A percentile compares a stretch with the other conserved stretches of the same genome.
Evolutionary conservation across 2,888 invertebrate genomes (phyloP).

Genomic region (Acrobasis consociella): DNA sequence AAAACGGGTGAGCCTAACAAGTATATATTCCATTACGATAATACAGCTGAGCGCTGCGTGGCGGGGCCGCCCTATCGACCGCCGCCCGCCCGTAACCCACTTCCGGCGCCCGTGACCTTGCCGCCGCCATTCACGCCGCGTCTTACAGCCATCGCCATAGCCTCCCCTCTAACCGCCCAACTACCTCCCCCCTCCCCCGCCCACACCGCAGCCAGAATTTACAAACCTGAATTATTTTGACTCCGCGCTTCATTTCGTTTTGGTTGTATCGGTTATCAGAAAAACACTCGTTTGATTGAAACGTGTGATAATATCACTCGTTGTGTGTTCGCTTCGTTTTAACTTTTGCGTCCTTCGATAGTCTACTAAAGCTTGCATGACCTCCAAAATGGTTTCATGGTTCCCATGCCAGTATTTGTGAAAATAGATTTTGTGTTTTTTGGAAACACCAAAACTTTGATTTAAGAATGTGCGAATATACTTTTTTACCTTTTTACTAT

Average conservation of each 20-base stretch:
- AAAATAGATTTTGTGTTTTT: too few species aligned
- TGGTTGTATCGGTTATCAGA: constrained; percentile 39
- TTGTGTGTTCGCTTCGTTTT: background rate
- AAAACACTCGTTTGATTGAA: background rate
- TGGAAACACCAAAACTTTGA: too few species aligned
- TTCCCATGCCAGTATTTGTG: too few species aligned
- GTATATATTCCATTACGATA: constrained; percentile 20
- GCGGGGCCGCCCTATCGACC: constrained; percentile 64
- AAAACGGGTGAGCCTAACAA: constrained; percentile 14
- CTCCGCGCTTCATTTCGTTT: constrained; percentile 52
- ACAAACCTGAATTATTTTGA: constrained; percentile 59
- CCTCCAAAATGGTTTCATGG: too few species aligned
- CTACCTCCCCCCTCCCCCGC: constrained; percentile 30
- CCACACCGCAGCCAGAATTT: constrained; percentile 44
- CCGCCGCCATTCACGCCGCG: constrained; percentile 76
- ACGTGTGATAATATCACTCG: background rate
- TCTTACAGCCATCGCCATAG: constrained; percentile 55
- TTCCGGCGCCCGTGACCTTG: constrained; percentile 82
- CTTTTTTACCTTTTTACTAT: too few species aligned
- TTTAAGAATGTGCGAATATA: too few species aligned
- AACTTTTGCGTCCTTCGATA: background rate
- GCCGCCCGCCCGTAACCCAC: constrained; percentile 80
- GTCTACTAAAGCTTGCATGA: too few species aligned
- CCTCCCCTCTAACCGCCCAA: constrained; percentile 33
- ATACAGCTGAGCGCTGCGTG: constrained; percentile 32